Base-by-base conservation (phyloP, 1,140 invertebrate species). In the Leptopilina clavipes region DNA sequence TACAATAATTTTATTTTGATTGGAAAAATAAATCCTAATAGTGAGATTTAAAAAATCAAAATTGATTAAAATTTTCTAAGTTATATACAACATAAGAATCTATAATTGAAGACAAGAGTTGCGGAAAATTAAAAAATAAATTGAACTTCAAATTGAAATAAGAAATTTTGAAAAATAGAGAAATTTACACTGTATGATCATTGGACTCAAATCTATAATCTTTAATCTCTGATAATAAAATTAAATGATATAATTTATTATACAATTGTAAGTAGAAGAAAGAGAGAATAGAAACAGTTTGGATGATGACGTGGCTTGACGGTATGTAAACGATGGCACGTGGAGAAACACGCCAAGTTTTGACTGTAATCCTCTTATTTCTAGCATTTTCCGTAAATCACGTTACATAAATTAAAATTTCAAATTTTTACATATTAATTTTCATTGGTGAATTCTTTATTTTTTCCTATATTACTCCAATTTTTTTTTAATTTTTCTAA, bases 271-370 rank as follows among this genome's bases (percentile, higher is more conserved):
- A 40, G 37, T 37, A 65, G 14, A 31, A 37, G 11, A n/a, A 65
- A 65, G 25, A 5, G 12, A 65, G 22, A 52, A 52, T 31, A 31
- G 25, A 65, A 31, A 31, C 59, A 22, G 2, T 65, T 65, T 11
- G 22, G 12, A 14, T n/a, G 59, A 65, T 65, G 59, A 65, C 59
- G 59, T 65, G 59, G 10, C 22, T 65, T 1, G 25, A 10, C 59
- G 59, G 59, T 65, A 65, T 65, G 59, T 65, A 65, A 65, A 65
- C 59, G 11, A 65, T 65, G 59, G 59, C 59, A 65, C 25, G 14
- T 65, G 22, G 59, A 1, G 22, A 25, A 59, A 31, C 59, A 59
- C 11, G 54, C 59, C 59, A 31, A 65, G 19, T 65, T 31, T 37
- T 7, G n/a, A 11, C 1, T 65, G 2, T 65, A 6, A n/a, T 1